These are phyloP conservation scores for Taenioides sp. DNA, from an alignment of 2,797 vertebrate species.

Conservation along the genomic window DNA sequence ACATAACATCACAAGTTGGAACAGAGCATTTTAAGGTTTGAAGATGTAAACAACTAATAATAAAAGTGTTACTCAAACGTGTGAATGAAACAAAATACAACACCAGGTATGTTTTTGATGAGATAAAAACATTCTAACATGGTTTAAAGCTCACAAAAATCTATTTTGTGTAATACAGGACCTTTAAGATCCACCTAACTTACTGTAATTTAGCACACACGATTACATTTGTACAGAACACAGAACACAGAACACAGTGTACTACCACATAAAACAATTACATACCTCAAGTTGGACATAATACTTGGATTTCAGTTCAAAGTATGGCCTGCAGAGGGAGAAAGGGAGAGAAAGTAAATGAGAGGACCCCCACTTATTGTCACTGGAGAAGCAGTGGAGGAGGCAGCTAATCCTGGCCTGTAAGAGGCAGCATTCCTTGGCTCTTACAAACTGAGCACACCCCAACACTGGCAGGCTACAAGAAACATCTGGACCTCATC, in stretches of 20 bases:
- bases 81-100: too few relatives aligned
- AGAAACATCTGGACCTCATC: slow-evolving; percentile 72
- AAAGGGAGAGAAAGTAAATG: slow-evolving; percentile 30
- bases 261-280: slow-evolving; percentile 15
- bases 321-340: slow-evolving; percentile 88
- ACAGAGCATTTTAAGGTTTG: too few relatives aligned
- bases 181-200: not conserved
- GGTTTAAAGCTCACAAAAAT: too few relatives aligned
- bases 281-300: slow-evolving; percentile 95
- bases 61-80: too few relatives aligned
- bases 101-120: too few relatives aligned
- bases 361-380: slow-evolving; percentile 15
- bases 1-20: too few relatives aligned
- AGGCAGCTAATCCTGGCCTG: slow-evolving; percentile 51
- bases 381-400: slow-evolving; percentile 42
- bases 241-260: slow-evolving; percentile 1
- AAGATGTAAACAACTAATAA: too few relatives aligned
- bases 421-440: slow-evolving; percentile 67
- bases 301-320: slow-evolving; percentile 96
- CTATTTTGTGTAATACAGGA: too few relatives aligned
- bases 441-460: slow-evolving; percentile 48
- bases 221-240: not conserved
- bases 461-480: slow-evolving; percentile 43
- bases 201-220: not conserved
- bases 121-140: too few relatives aligned